Base-by-base conservation (phyloP, 2,113 vertebrate genomes). In the Erpornis zantholeuca region DNA sequence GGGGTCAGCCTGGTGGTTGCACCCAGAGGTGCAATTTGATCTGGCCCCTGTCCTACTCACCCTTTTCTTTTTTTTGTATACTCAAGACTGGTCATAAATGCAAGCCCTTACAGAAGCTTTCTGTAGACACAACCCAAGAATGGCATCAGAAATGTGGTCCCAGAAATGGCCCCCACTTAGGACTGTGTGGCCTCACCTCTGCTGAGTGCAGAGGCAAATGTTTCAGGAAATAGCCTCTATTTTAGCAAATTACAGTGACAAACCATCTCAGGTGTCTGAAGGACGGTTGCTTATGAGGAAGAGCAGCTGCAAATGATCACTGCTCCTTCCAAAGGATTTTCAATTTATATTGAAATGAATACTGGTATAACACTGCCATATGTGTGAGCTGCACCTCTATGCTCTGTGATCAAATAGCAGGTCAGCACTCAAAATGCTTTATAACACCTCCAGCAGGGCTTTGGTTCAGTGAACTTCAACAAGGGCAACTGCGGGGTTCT, bases 181-280 rank as follows among this genome's bases (percentile, higher is more conserved):
- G 25, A 12, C 11, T 36, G 16, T 2, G 2, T 45, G 63, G 22
- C 9, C 63, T 82, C n/a, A 17, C 25, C 11, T 53, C 31, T 45
- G 27, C 20, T 28, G 35, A 63, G 16, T 1, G 2, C 49, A 52
- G 28, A 63, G 35, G 27, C 11, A 64, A 44, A 19, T 0, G 0
- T 75, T 6, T n/a, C 6, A 18, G 31, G 28, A 72, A 52, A 69
- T 11, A 15, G 6, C 12, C 21, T 35, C 23, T 77, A 15, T 54
- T 86, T 59, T 33, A 53, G 42, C 21, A 75, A 66, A 47, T 29
- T 35, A 9, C 0, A 2, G 9, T 20, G n/a, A 59, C 38, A 24
- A n/a, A 1, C 3, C 0, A 1, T 7, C 36, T 50, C 2, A 3
- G n/a, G 14, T 73, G 23, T 36, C 42, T 1, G 4, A 44, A 15